These are phyloP conservation scores for Montipora cactus DNA, from an alignment of 64 coral and sea anemone species.

Conservation along the genomic window DNA sequence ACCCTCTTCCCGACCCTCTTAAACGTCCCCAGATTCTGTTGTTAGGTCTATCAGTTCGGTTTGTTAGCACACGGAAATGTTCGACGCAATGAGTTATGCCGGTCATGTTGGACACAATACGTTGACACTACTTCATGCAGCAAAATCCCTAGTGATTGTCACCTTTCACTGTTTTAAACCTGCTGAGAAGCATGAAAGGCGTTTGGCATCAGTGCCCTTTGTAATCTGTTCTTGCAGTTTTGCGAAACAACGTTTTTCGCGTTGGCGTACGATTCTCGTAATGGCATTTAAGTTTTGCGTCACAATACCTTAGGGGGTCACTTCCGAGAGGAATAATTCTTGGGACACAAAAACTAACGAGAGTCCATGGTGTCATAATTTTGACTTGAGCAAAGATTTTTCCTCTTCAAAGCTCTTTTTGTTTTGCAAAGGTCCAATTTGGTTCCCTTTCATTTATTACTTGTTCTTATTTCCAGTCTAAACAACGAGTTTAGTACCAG, in stretches of 20 bases:
- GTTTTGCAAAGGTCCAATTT: not conserved
- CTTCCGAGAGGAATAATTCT: not conserved
- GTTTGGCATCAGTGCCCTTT: not conserved
- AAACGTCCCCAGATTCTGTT: not conserved
- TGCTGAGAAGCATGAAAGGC: not conserved
- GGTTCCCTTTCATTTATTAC: not conserved
- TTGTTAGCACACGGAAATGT: not conserved
- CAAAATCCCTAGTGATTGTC: not conserved
- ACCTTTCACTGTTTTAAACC: not conserved
- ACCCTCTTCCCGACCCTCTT: not conserved
- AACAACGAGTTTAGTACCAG: not conserved
- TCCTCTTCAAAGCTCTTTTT: not conserved
- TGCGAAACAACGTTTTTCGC: not conserved
- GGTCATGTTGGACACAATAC: not conserved
- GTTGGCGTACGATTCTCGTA: not conserved
- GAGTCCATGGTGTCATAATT: not conserved
- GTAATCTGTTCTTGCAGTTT: not conserved
- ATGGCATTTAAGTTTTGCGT: not conserved
- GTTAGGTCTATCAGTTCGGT: not conserved
- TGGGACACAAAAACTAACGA: not conserved
- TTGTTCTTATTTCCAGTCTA: not conserved
- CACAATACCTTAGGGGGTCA: not conserved
- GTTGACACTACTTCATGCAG: not conserved
- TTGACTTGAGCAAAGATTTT: not conserved
- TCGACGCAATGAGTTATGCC: not conserved